These are phyloP conservation scores for Tachycineta bicolor DNA, from an alignment of 2,113 vertebrate genomes.

Conservation along the genomic window DNA sequence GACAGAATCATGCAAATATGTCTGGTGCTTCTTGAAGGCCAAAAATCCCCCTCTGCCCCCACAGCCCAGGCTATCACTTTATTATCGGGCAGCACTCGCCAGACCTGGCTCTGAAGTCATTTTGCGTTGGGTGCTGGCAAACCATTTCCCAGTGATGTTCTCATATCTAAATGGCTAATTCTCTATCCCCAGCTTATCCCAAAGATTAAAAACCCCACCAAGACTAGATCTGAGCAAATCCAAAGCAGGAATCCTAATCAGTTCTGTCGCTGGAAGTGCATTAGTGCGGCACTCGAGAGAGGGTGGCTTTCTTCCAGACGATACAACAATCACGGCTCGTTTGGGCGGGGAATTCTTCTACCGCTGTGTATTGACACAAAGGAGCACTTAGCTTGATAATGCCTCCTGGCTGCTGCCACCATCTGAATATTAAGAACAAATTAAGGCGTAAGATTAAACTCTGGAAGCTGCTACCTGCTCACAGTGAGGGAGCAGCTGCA, in stretches of 20 bases:
- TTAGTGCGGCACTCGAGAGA: not conserved
- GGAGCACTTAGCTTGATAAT: slow-evolving; percentile 52
- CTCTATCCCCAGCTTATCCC: slow-evolving; percentile 36
- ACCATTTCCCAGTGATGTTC: not conserved
- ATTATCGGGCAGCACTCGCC: not conserved
- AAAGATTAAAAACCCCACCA: slow-evolving; percentile 39
- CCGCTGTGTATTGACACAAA: slow-evolving; percentile 58
- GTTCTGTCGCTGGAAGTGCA: not conserved
- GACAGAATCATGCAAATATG: not conserved
- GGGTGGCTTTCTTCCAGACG: slow-evolving; percentile 40
- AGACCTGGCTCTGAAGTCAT: slow-evolving; percentile 4
- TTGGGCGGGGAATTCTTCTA: slow-evolving; percentile 25
- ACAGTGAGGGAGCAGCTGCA: not conserved
- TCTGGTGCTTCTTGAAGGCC: not conserved
- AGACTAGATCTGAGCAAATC: slow-evolving; percentile 41
- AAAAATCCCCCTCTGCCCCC: not conserved
- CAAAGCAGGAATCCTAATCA: slow-evolving; percentile 45
- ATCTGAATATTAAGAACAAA: slow-evolving; percentile 48
- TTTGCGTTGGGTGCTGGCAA: not conserved
- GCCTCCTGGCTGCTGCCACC: slow-evolving; percentile 25
- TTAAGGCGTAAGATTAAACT: slow-evolving; percentile 38
- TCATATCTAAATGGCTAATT: slow-evolving; percentile 22
- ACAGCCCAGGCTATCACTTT: not conserved
- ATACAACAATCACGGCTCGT: slow-evolving; percentile 28
- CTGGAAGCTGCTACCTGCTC: slow-evolving; percentile 21